Base-by-base conservation (phyloP, 2,797 vertebrate species). In the Channallabes apus region DNA sequence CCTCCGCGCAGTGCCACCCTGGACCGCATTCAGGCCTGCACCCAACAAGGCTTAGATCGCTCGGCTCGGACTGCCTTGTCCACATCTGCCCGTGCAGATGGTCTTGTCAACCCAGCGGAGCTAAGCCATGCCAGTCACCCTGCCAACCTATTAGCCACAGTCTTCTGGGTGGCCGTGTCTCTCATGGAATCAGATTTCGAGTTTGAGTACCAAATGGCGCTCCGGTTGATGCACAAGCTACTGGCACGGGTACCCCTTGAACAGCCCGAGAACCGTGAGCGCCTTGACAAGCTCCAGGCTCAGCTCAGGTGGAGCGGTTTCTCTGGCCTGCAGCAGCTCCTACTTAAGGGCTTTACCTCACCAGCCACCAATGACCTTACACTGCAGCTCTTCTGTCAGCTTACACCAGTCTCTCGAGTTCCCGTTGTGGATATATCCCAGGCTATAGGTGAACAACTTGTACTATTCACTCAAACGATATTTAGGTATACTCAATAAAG, bases 121-220 rank as follows among this genome's bases (percentile, higher is more conserved):
- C 97, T 97, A 0, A 96, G 96, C 27, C 97, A 99, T 51, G 95
- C 97, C 86, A 99, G 97, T 87, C 98, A 99, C 84, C 98, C 98
- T 0, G 95, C 96, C 59, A 96, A 97, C 61, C 95, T 99, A 20
- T 91, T 99, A 91, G 97, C 98, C 88, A 99, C 98, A 15, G 96
- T 99, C 87, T 99, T 99, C 91, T 99, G 98, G 98, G 98, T 99
- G 85, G 97, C 98, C 0, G 96, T 99, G 77, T 97, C 98, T 24
- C 95, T 99, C 89, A 99, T 99, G 98, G 98, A 99, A 92, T 99
- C 98, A 0, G 98, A 99, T 92, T 99, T 99, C 93, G 98, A 99
- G 91, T 99, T 99, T 91, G 98, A 99, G 88, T 99, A 99, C 88
- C 95, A 99, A 76, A 99, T 99, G 98, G 97, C 98, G 0, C 92